phyloP scores from a whole-genome alignment of 2,888 invertebrate genomes.

The Exephanes ischioxanthus region DNA sequence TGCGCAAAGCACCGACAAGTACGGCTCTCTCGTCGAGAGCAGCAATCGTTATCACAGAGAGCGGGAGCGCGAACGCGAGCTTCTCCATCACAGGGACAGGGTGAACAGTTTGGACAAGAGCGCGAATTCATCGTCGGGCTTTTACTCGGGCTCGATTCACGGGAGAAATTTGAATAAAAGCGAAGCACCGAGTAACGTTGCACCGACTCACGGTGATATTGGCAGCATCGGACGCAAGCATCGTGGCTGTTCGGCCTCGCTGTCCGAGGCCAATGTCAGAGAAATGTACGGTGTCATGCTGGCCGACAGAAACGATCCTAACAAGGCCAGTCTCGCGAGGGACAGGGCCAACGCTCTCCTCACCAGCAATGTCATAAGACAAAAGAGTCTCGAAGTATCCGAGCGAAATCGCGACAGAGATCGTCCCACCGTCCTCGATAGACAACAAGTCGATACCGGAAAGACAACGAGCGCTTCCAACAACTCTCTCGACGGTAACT shows the following conservation, averaged over 20 bases:
- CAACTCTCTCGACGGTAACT: constrained; percentile 69
- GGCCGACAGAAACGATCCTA: constrained; percentile 78
- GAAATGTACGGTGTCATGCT: constrained; percentile 79
- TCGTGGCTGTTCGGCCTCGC: constrained; percentile 80
- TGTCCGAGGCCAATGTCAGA: constrained; percentile 82
- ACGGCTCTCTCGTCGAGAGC: constrained; percentile 80
- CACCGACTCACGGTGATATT: constrained; percentile 75
- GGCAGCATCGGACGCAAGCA: constrained; percentile 79
- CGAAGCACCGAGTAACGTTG: constrained; percentile 49
- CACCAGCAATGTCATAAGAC: constrained; percentile 83
- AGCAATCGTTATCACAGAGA: constrained; percentile 80
- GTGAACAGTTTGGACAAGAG: constrained; percentile 83
- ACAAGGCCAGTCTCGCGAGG: constrained; percentile 81
- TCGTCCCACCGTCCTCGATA: constrained; percentile 56
- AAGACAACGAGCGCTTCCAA: constrained; percentile 80
- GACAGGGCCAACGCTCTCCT: constrained; percentile 75
- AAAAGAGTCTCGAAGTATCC: constrained; percentile 85
- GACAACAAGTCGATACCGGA: constrained; percentile 76
- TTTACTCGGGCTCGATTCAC: constrained; percentile 79
- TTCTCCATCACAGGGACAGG: constrained; percentile 79
- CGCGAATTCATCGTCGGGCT: constrained; percentile 75
- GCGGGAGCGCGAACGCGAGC: constrained; percentile 77
- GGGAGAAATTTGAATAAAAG: constrained; percentile 78
- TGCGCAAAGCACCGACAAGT: constrained; percentile 76
- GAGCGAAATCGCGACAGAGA: constrained; percentile 85